Evolutionary conservation across 1,140 invertebrate genomes (phyloP).

Genomic region (Apocrypta bakeri): DNA sequence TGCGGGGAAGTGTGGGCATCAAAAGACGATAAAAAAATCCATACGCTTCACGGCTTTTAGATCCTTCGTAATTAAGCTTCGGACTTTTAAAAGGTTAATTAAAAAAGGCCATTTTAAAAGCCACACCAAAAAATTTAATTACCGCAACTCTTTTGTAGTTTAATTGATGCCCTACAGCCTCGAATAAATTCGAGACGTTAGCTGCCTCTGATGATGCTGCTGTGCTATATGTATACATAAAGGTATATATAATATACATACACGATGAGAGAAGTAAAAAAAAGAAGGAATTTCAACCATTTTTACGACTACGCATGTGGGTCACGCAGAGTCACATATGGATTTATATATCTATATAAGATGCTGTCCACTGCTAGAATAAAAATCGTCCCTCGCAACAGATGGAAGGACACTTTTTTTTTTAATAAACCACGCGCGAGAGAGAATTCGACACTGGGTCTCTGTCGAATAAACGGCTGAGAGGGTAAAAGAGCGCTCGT

Average conservation of each 20-base stretch:
- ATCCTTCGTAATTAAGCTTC: slow-evolving; percentile 16
- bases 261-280: background rate
- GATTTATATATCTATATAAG: too few relatives aligned
- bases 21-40: slow-evolving; percentile 6
- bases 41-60: background rate
- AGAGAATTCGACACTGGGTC: background rate
- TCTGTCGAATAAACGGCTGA: too few relatives aligned
- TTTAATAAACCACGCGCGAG: slow-evolving; percentile 2
- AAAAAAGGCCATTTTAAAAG: slow-evolving; percentile 33
- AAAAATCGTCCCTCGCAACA: background rate
- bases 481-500: too few relatives aligned
- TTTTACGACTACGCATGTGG: background rate
- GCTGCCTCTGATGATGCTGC: background rate
- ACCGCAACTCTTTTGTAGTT: slow-evolving; percentile 4
- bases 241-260: background rate
- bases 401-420: background rate
- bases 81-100: slow-evolving; percentile 37
- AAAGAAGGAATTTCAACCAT: background rate
- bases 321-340: background rate
- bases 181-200: slow-evolving; percentile 19
- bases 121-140: slow-evolving; percentile 33
- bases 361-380: too few relatives aligned
- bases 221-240: background rate
- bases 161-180: slow-evolving; percentile 28
- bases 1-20: background rate